Percentiles rank a stretch among this genome's conserved stretches.
Conservation (phyloP, 2,888 invertebrate species). For the Nomada fabriciana region DNA sequence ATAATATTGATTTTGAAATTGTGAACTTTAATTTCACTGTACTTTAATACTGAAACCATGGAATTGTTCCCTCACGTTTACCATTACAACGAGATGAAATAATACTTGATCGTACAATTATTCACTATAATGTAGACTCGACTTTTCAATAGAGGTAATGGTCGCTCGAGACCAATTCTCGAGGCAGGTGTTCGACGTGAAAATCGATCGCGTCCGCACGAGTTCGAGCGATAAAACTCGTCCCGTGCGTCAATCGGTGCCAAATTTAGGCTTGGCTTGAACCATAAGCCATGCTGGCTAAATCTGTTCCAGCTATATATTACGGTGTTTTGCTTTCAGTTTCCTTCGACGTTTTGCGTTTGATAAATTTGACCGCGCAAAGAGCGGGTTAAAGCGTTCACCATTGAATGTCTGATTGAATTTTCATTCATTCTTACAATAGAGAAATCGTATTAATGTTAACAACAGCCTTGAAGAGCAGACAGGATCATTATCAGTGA, state of each 20-base stretch:
- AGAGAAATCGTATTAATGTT: too few species aligned
- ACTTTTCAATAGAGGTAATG: constrained; percentile 26
- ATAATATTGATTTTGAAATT: not conserved
- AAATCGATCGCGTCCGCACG: constrained; percentile 66
- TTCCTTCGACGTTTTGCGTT: constrained; percentile 53
- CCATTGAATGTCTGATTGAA: constrained; percentile 7
- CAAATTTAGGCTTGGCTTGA: constrained; percentile 66
- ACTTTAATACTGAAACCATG: not conserved
- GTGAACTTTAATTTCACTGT: too few species aligned
- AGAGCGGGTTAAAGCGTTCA: constrained; percentile 6
- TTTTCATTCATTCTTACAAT: not conserved
- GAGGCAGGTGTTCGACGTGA: constrained; percentile 61
- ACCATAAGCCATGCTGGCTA: constrained; percentile 61
- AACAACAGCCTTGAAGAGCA: too few species aligned
- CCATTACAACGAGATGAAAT: not conserved
- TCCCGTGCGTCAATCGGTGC: constrained; percentile 69
- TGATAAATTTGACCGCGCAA: constrained; percentile 46
- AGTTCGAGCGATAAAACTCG: constrained; percentile 61
- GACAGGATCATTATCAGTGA: too few species aligned
- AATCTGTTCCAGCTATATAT: constrained; percentile 60
- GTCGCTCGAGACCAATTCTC: constrained; percentile 32
- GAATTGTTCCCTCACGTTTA: not conserved
- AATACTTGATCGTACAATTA: not conserved
- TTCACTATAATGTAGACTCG: not conserved
- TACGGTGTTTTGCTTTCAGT: constrained; percentile 57